These are phyloP conservation scores for Sturnus vulgaris DNA, from an alignment of 2,113 vertebrate species.

Conservation along the genomic window DNA sequence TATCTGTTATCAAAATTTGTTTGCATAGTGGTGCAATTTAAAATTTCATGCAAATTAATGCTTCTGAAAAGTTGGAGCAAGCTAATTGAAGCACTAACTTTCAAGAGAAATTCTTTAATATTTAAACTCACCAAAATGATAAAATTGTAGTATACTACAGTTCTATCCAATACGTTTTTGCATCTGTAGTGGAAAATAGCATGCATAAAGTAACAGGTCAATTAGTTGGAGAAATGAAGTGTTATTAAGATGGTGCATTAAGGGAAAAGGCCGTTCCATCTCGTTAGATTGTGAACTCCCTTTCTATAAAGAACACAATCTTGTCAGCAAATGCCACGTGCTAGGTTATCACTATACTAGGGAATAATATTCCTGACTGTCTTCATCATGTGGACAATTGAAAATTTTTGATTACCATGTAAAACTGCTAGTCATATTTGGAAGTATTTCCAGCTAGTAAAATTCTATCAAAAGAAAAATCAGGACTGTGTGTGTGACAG, in stretches of 20 bases:
- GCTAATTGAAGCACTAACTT: not conserved
- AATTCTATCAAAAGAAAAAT: not conserved
- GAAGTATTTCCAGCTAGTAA: not conserved
- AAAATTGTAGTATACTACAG: not conserved
- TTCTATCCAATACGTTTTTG: not conserved
- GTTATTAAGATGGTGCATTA: not conserved
- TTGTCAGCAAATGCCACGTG: fast-evolving
- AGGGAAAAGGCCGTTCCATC: not conserved
- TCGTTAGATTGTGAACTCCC: not conserved
- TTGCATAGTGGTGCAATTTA: not conserved
- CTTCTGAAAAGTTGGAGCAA: not conserved
- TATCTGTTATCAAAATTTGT: not conserved
- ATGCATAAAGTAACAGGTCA: not conserved
- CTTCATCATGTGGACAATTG: not conserved
- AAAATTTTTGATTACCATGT: not conserved
- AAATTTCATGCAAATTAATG: not conserved
- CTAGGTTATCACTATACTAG: not conserved
- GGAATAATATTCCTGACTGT: not conserved
- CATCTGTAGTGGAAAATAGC: not conserved
- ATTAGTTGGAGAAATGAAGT: not conserved
- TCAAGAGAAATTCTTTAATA: not conserved
- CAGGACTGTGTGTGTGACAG: not conserved
- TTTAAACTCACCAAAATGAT: not conserved
- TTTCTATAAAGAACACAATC: not conserved
- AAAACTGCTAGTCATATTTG: not conserved